A percentile compares a stretch with the other conserved stretches of the same genome.
These are phyloP conservation scores for Sander vitreus DNA, from an alignment of 2,113 vertebrate species.

Conservation along the genomic window DNA sequence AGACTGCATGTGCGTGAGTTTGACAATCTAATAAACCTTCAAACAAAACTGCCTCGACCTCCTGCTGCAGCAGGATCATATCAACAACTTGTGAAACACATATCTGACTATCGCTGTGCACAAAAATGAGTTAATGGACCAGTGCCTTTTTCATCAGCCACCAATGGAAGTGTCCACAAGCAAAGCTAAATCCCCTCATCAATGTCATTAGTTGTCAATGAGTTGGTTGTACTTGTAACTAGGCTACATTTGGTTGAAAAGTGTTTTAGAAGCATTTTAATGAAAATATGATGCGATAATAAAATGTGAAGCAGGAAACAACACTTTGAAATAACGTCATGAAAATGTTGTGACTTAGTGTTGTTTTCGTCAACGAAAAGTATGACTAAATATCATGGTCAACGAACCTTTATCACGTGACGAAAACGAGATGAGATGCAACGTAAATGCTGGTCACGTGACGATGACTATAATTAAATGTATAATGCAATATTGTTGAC, in stretches of 20 bases:
- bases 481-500: too few species aligned
- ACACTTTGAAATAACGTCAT: too few species aligned
- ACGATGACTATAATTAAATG: too few species aligned
- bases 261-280: neutral
- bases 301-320: too few species aligned
- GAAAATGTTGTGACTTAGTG: too few species aligned
- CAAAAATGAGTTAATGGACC: conserved; percentile 39
- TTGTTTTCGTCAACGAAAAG: too few species aligned
- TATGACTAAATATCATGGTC: too few species aligned
- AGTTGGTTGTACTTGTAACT: neutral
- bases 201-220: neutral
- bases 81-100: conserved; percentile 4
- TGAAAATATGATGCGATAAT: too few species aligned
- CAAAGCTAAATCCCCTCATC: neutral
- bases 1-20: neutral
- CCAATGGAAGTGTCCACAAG: neutral
- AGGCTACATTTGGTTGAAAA: neutral
- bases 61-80: conserved; percentile 24
- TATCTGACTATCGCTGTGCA: conserved; percentile 9
- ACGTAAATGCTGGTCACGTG: too few species aligned
- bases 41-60: conserved; percentile 14
- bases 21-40: conserved; percentile 52
- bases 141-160: neutral
- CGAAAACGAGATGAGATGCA: too few species aligned
- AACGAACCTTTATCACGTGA: too few species aligned